phyloP scores from a whole-genome alignment of 2,797 vertebrate species.

The Lindbergichthys nudifrons region DNA sequence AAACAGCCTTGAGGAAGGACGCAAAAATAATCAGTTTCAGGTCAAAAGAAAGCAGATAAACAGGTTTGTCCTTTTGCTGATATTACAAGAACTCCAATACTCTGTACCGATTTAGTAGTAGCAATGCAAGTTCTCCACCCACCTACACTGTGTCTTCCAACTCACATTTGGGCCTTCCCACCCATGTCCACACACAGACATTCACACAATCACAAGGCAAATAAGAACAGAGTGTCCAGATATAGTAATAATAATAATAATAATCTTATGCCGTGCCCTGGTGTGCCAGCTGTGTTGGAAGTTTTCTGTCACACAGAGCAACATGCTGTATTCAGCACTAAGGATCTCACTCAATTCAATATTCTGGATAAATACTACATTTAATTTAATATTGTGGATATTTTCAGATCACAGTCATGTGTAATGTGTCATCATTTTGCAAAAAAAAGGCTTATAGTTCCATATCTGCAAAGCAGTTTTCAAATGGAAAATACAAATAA shows the following conservation, averaged over 20 bases:
- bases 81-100: slow-evolving; percentile 19
- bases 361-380: neutral
- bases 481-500: neutral
- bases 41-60: slow-evolving; percentile 7
- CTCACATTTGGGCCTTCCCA: slow-evolving; percentile 52
- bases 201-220: slow-evolving; percentile 36
- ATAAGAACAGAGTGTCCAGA: slow-evolving; percentile 53
- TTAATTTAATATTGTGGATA: neutral
- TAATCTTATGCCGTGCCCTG: slow-evolving; percentile 40
- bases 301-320: slow-evolving; percentile 28
- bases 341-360: neutral
- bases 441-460: neutral
- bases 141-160: slow-evolving; percentile 63
- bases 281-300: slow-evolving; percentile 38
- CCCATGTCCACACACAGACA: slow-evolving; percentile 35
- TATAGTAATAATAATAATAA: slow-evolving; percentile 45
- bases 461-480: neutral
- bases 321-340: slow-evolving; percentile 1
- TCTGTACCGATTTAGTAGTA: slow-evolving; percentile 38
- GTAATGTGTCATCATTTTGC: neutral
- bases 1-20: slow-evolving; percentile 18
- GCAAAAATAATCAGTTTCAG: slow-evolving; percentile 14
- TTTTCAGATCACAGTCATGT: neutral
- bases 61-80: slow-evolving; percentile 26
- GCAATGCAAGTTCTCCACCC: slow-evolving; percentile 56